These are phyloP conservation scores for Tenthredo livida DNA, from an alignment of 2,888 invertebrate genomes.

Conservation along the genomic window DNA sequence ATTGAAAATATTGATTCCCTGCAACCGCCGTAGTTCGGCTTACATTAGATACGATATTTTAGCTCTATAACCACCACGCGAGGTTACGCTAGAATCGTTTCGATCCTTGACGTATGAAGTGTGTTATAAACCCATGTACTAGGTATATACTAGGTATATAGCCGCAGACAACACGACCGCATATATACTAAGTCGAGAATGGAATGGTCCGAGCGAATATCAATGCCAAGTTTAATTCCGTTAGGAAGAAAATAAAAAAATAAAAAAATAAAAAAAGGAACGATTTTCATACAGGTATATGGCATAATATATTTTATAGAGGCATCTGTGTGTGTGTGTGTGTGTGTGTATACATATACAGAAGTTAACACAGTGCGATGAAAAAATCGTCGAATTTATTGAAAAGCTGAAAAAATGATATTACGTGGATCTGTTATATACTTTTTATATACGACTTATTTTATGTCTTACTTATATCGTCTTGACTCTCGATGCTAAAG, in stretches of 20 bases:
- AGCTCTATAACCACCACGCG: neutral
- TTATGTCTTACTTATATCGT: neutral
- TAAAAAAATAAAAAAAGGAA: neutral
- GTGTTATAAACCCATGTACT: neutral
- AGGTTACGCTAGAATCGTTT: neutral
- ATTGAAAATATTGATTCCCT: neutral
- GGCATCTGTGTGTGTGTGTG: neutral
- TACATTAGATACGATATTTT: neutral
- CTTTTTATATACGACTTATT: neutral
- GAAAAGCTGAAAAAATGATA: neutral
- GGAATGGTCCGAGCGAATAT: constrained; percentile 10
- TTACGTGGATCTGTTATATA: too few relatives aligned
- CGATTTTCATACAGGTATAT: neutral
- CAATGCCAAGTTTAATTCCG: constrained; percentile 23
- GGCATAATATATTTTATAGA: neutral
- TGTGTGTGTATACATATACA: neutral
- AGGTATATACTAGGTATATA: neutral
- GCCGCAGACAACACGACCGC: neutral
- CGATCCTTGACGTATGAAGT: neutral
- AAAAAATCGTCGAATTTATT: neutral
- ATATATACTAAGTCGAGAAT: neutral
- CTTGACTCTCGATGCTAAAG: neutral
- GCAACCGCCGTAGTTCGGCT: neutral
- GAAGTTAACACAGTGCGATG: neutral
- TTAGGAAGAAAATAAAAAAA: neutral